These are phyloP conservation scores for Tinea trinotella DNA, from an alignment of 2,888 invertebrate genomes.

Conservation along the genomic window DNA sequence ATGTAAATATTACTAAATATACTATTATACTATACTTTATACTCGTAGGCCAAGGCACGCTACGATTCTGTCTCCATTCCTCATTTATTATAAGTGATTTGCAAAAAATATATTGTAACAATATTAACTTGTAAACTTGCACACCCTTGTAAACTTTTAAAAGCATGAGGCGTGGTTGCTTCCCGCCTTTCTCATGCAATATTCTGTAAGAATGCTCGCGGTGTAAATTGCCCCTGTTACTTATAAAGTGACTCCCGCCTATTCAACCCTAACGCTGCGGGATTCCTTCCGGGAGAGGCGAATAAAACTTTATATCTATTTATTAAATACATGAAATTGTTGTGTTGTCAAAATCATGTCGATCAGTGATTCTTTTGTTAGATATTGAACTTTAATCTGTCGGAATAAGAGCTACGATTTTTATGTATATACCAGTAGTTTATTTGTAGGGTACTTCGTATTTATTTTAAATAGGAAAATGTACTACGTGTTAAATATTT, in stretches of 20 bases:
- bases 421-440: too few relatives aligned
- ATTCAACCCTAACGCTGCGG: slow-evolving; percentile 35
- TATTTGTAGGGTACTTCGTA: too few relatives aligned
- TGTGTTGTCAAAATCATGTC: too few relatives aligned
- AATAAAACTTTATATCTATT: slow-evolving; percentile 4
- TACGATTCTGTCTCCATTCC: slow-evolving; percentile 36
- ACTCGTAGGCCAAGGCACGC: too few relatives aligned
- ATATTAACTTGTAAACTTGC: neutral
- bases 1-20: too few relatives aligned
- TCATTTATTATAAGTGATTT: neutral
- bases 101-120: slow-evolving; percentile 6
- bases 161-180: slow-evolving; percentile 56
- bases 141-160: slow-evolving; percentile 25
- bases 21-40: too few relatives aligned
- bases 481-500: too few relatives aligned
- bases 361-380: too few relatives aligned
- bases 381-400: too few relatives aligned
- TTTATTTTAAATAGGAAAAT: too few relatives aligned
- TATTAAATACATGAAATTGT: neutral
- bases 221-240: slow-evolving; percentile 55
- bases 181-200: slow-evolving; percentile 40
- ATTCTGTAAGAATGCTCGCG: slow-evolving; percentile 40
- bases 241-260: slow-evolving; percentile 45
- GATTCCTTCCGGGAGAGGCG: slow-evolving; percentile 47
- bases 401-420: too few relatives aligned